These are phyloP conservation scores for Litocranius walleri DNA, from an alignment of 2,113 vertebrate species.

Conservation along the genomic window DNA sequence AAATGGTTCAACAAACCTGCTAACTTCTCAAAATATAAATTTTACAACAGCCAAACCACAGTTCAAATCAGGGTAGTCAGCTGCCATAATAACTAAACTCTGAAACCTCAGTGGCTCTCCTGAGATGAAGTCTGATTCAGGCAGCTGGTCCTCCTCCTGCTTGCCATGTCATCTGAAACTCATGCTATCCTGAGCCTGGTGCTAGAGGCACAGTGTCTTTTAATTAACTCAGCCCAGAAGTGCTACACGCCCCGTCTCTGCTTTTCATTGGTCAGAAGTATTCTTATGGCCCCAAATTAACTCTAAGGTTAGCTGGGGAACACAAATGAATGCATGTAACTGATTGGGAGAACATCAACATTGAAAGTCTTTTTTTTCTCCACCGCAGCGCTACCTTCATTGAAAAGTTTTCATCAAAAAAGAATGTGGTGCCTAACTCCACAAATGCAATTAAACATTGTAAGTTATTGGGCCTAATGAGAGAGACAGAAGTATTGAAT, in stretches of 20 bases:
- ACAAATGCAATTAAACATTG: neutral
- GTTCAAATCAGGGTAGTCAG: neutral
- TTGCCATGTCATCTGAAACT: neutral
- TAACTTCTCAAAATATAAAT: constrained; percentile 9
- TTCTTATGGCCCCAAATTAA: neutral
- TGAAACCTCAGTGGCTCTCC: neutral
- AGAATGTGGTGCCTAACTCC: neutral
- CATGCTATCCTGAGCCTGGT: neutral
- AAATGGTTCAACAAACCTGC: neutral
- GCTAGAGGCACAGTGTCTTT: neutral
- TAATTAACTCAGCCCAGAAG: neutral
- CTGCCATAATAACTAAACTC: neutral
- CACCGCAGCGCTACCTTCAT: neutral
- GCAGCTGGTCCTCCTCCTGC: neutral
- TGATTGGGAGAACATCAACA: neutral
- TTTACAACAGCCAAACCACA: neutral
- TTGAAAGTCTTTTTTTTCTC: neutral
- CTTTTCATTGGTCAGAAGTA: neutral
- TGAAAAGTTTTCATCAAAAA: neutral
- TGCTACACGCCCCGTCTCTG: neutral
- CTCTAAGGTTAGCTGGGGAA: neutral
- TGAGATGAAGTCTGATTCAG: no score
- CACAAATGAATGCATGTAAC: neutral
- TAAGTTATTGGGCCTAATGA: neutral
- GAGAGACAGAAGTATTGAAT: neutral